Evolutionary conservation across 2,113 vertebrate genomes (phyloP), one percentile per base, ranked within the genome.

Genomic region (Pygoscelis adeliae): DNA sequence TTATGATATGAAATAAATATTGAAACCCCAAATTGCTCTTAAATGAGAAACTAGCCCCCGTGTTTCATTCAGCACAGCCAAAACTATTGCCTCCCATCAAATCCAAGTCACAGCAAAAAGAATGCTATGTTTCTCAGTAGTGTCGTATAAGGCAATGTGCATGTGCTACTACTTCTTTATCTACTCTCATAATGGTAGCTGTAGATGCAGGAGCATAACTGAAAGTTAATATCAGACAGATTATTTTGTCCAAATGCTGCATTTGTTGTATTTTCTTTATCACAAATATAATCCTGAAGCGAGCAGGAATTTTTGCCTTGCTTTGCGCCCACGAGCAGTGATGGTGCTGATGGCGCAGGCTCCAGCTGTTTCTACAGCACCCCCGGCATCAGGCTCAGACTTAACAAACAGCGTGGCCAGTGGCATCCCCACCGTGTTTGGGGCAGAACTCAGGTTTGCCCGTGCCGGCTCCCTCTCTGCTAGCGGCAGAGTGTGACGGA

Each of bases 71-170:
- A 72, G 7, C 27, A 23, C 23, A 50, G 20, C 7, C 29, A n/a
- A 49, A 34, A 65, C 29, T 65, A 19, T 38, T 65, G 15, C 30
- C 5, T 47, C 19, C 44, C 15, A 46, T 50, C 22, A 74, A 58
- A n/a, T 69, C 14, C 20, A 81, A 52, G 29, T 52, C 17, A 56
- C 11, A 73, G 22, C 16, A 62, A 73, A 76, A 52, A 19, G 8
- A 50, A 79, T 38, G 11, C 8, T 25, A 10, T 18, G 4, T 36
- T 32, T 53, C 15, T 72, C 21, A 15, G 15, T 29, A 47, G 20
- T 16, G 9, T 47, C 6, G 3, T 10, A 7, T 40, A 72, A 65
- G 0, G 0, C 7, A 23, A 16, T 61, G 49, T 1, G 6, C 6
- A 10, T 27, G 40, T 3, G 1, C 21, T 26, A 40, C 5, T 87